Base-by-base conservation (phyloP, 2,888 invertebrate species). In the Prosopocoilus inquinatus region DNA sequence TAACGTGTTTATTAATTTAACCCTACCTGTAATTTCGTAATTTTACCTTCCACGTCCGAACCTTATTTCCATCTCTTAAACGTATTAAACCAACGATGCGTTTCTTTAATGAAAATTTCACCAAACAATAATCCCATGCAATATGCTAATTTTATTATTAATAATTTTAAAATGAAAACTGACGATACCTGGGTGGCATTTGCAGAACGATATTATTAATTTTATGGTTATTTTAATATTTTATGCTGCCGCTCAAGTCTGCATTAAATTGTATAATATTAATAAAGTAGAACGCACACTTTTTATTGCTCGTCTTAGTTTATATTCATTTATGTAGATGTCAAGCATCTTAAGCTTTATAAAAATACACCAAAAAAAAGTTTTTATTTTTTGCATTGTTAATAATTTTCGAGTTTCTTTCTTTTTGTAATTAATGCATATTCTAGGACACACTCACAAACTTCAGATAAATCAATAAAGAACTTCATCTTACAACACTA, bases 1-100 rank as follows among this genome's bases (percentile, higher is more conserved):
- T 60, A 64, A 63, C 57, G 63, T 62, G 61, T 62, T 65, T 65
- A 65, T 64, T 65, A 66, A 65, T 59, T 63, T 57, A 53, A 53
- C 50, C 50, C 58, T 45, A 47, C 47, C 50, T 56, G 45, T 58
- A 58, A 60, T 60, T 53, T 58, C 9, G 57, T 38, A 57, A 57
- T 49, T 49, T 45, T 47, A 41, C 53, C 34, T 41, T 34, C 15
- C 12, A 15, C 47, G 35, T n/a, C 47, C 12, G 46, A 9, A 32
- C 9, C 28, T 46, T 32, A 12, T 46, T 13, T 49, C 35, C 28
- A 32, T 5, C 49, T 28, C 20, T 28, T 5, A 28, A 28, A 28
- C 20, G 20, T 41, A 41, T 41, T 41, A 41, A 41, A 41, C 13
- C 41, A 15, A 13, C 41, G 15, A 15, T 15, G 15, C 15, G 16